Evolutionary conservation across 2,888 invertebrate species (phyloP), one percentile per base, ranked within the genome.

Genomic region (Thereva nobilitata): DNA sequence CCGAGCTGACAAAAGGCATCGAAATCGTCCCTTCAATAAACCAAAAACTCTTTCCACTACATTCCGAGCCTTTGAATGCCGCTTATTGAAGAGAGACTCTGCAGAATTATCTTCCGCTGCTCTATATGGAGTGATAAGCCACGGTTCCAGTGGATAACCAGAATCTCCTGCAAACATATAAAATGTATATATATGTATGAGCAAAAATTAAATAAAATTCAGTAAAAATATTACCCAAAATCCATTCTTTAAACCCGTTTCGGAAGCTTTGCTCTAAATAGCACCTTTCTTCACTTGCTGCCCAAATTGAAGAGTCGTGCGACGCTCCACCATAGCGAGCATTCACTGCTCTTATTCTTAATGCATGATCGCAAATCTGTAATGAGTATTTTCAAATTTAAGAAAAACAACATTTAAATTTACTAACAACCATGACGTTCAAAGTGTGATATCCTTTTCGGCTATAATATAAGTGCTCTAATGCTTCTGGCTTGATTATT

Each of bases 121-220:
- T 45, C 56, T 56, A 44, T 56, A 56, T 1, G 56, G 56, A 42
- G 44, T 52, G 7, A 52, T 37, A n/a, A 52, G n/a, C n/a, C n/a
- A 12, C 9, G 52, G 52, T 8, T 45, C 45, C 4, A 45, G n/a
- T 8, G 45, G n/a, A 45, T 45, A 45, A 10, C 45, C 45, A n/a
- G 45, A n/a, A 45, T 53, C 53, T 53, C 53, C 53, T 35, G 10
- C n/a, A 35, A 23, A 53, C 10, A 42, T 2, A n/a, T n/a, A n/a
- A n/a, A 42, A 9, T 3, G 7, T 42, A 2, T 1, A 42, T 7
- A n/a, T 42, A 42, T 23, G 9, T 9, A 42, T 42, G 42, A 42
- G 9, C 7, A 2, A 7, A 42, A 2, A 42, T 42, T 42, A 42
- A n/a, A n/a, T n/a, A n/a, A n/a, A n/a, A n/a, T n/a, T 47, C 3